Conservation (phyloP, 2,888 invertebrate genomes). For the Copidosoma aretas region DNA sequence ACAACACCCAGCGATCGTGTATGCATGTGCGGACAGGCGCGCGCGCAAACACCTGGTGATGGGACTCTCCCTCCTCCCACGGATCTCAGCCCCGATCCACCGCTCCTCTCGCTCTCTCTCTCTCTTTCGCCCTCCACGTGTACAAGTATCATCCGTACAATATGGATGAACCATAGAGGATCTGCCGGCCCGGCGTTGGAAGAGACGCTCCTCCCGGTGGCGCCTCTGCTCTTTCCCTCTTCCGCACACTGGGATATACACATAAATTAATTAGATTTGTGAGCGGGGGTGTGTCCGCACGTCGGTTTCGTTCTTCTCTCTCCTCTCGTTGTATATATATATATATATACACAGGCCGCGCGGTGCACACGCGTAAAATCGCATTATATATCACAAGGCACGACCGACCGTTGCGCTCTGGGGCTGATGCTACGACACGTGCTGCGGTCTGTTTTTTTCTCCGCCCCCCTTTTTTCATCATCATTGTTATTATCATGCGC, state of each 20-base stretch:
- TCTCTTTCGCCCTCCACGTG: neutral
- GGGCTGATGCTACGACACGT: too few relatives aligned
- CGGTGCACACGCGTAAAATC: neutral
- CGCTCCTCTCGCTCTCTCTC: slow-evolving; percentile 4
- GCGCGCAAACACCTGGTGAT: neutral
- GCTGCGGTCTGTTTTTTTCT: too few relatives aligned
- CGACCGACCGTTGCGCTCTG: too few relatives aligned
- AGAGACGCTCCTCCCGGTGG: neutral
- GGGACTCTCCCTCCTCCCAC: neutral
- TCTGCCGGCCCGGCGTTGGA: too few relatives aligned
- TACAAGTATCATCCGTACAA: slow-evolving; percentile 2
- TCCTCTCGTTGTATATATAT: neutral
- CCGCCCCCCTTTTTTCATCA: too few relatives aligned
- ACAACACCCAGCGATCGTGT: too few relatives aligned
- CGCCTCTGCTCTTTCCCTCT: slow-evolving; percentile 26
- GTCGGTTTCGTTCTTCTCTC: too few relatives aligned
- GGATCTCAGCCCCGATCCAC: too few relatives aligned
- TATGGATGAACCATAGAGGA: too few relatives aligned
- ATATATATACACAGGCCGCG: neutral
- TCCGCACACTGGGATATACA: slow-evolving; percentile 50
- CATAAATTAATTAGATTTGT: slow-evolving; percentile 63
- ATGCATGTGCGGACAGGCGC: too few relatives aligned
- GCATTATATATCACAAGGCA: too few relatives aligned
- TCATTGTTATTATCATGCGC: too few relatives aligned
- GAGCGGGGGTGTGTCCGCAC: slow-evolving; percentile 58